Evolutionary conservation across 2,113 vertebrate species (phyloP).

Genomic region (Phoenicopterus ruber): DNA sequence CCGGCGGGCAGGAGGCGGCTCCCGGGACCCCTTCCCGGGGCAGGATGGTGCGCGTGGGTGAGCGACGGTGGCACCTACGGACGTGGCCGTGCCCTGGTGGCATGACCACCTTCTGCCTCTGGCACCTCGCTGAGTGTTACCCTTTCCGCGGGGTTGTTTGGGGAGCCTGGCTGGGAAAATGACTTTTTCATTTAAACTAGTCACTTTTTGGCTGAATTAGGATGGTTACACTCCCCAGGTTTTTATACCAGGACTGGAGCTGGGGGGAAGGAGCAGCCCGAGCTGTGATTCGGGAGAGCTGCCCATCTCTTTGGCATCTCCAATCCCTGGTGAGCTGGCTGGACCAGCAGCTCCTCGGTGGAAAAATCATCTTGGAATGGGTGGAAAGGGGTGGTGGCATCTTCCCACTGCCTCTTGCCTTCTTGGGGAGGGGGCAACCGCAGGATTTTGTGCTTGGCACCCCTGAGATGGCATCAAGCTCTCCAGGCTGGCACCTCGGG

Average conservation of each 20-base stretch:
- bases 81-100: accelerated
- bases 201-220: neutral
- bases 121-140: neutral
- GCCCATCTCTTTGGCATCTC: neutral
- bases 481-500: neutral
- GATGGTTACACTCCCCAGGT: accelerated
- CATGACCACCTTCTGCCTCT: neutral
- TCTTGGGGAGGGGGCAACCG: neutral
- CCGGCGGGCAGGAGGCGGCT: neutral
- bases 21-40: accelerated
- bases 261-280: neutral
- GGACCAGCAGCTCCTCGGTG: neutral
- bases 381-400: no score
- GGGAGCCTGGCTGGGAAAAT: neutral
- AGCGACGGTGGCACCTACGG: neutral
- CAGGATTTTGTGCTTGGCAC: neutral
- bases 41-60: neutral
- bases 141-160: neutral
- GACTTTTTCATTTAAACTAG: neutral
- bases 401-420: neutral
- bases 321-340: neutral
- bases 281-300: neutral
- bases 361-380: neutral
- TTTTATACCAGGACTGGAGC: neutral
- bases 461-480: neutral